These are phyloP conservation scores for Melanotaenia maccullochi DNA, from an alignment of 2,797 vertebrate genomes.

Conservation along the genomic window DNA sequence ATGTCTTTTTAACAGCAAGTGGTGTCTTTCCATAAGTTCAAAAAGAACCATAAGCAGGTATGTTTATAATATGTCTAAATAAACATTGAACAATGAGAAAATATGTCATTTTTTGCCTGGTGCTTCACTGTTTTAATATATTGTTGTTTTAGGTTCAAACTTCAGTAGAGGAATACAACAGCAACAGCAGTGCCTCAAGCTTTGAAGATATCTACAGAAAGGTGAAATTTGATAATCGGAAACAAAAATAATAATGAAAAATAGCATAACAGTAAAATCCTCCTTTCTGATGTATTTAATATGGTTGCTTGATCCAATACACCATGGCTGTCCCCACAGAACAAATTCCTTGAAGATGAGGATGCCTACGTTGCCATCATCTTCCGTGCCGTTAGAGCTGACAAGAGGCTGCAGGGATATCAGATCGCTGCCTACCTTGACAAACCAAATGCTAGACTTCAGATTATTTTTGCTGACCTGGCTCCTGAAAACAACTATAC, in stretches of 20 bases:
- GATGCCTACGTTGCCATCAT: constrained; percentile 65
- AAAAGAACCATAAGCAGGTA: constrained; percentile 71
- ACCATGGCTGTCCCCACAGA: constrained; percentile 57
- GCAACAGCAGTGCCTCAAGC: constrained; percentile 72
- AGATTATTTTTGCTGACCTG: constrained; percentile 82
- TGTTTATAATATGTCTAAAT: not conserved
- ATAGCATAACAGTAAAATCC: not conserved
- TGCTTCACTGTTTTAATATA: not conserved
- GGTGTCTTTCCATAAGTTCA: constrained; percentile 46
- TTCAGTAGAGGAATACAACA: constrained; percentile 57
- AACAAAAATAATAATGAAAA: not conserved
- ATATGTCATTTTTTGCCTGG: not conserved
- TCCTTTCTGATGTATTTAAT: not conserved
- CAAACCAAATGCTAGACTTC: constrained; percentile 68
- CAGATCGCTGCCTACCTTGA: constrained; percentile 81
- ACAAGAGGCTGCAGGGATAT: constrained; percentile 79
- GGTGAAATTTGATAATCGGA: constrained; percentile 55
- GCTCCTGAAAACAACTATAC: constrained; percentile 83
- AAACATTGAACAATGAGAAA: constrained; percentile 1
- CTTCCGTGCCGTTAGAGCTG: constrained; percentile 71
- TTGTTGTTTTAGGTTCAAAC: constrained; percentile 39
- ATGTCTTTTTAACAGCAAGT: constrained; percentile 45
- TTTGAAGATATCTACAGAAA: constrained; percentile 72
- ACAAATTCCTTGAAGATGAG: constrained; percentile 74
- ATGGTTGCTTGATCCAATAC: not conserved